Conservation (phyloP, 2,888 invertebrate species). For the Acanthoscelides obtectus region DNA sequence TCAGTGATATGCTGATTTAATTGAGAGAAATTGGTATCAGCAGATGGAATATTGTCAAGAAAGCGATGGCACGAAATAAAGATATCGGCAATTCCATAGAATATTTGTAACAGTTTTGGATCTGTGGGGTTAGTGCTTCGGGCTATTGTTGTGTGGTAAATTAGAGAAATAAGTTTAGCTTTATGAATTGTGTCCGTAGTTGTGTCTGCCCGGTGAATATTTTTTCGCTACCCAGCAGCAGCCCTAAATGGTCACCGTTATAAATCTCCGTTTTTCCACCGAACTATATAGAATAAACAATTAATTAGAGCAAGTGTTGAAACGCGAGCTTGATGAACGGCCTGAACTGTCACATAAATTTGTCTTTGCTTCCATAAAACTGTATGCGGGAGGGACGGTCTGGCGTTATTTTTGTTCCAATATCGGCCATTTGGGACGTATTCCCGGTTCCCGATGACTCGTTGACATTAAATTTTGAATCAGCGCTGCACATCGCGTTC, state of each 20-base stretch:
- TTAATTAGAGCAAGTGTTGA: slow-evolving; percentile 33
- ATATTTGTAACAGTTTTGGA: no score
- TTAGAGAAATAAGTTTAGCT: no score
- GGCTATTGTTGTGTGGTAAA: no score
- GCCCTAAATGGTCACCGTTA: slow-evolving; percentile 1
- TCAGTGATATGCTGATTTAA: no score
- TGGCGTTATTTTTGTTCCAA: slow-evolving; percentile 27
- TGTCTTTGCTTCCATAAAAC: slow-evolving; percentile 27
- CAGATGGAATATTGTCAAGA: no score
- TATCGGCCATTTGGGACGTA: slow-evolving; percentile 22
- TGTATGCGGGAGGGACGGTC: slow-evolving; percentile 17
- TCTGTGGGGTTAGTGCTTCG: no score
- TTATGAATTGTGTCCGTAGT: no score
- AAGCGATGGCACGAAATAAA: no score
- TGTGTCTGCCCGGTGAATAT: background rate
- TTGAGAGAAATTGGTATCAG: no score
- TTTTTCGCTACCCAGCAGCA: background rate
- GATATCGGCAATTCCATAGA: no score
- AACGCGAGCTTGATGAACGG: slow-evolving; percentile 26
- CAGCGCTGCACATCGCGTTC: background rate
- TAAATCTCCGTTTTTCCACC: slow-evolving; percentile 28
- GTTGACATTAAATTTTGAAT: slow-evolving; percentile 14
- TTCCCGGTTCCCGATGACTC: slow-evolving; percentile 18
- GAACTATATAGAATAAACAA: slow-evolving; percentile 31
- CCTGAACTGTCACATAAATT: slow-evolving; percentile 25